Evolutionary conservation across 2,888 invertebrate genomes (phyloP), one percentile per base, ranked within the genome.

Genomic region (Malachius bipustulatus): DNA sequence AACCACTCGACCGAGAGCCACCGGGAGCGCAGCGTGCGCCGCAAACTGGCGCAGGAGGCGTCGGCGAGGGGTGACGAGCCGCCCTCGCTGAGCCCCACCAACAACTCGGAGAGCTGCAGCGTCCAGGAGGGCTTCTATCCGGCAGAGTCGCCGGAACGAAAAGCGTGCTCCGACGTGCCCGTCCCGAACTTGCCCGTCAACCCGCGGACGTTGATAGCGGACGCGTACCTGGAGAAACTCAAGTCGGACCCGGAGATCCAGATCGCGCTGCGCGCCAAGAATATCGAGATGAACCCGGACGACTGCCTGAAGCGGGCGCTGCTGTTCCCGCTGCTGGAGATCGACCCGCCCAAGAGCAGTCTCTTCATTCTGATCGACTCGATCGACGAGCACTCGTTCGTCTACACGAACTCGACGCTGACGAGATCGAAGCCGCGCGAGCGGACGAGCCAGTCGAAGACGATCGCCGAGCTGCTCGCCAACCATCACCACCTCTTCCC

Each of bases 401-500:
- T 69, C 33, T 71, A 71, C 44, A 57, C 70, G 4, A 71, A 70
- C 47, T 67, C 70, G 2, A 73, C 69, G 1, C 47, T 68, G 8
- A 72, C 70, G 40, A 65, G 62, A 59, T 68, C 55, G 60, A 66
- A 59, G 58, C 69, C 60, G 43, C 61, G 47, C 39, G 69, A 59
- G 47, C 56, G 63, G 14, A 55, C 58, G 36, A 60, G 58, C 4
- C 64, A 64, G 39, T 72, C 73, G 2, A 69, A 73, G 41, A 82
- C 80, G 14, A 82, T 89, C 26, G 84, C 83, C 1, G 84, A 87
- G 47, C 64, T 96, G 11, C 65, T 96, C 14, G 82, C 89, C 1
- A 82, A 84, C 41, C 88, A 91, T 56, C 89, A 90, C 57, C 87
- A 89, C 52, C 64, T 90, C 30, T 78, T 96, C 49, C 96, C 94